Percentiles rank a stretch among this genome's conserved stretches.
phyloP scores from a whole-genome alignment of 2,888 invertebrate genomes.

The Amphiduros pacificus region DNA sequence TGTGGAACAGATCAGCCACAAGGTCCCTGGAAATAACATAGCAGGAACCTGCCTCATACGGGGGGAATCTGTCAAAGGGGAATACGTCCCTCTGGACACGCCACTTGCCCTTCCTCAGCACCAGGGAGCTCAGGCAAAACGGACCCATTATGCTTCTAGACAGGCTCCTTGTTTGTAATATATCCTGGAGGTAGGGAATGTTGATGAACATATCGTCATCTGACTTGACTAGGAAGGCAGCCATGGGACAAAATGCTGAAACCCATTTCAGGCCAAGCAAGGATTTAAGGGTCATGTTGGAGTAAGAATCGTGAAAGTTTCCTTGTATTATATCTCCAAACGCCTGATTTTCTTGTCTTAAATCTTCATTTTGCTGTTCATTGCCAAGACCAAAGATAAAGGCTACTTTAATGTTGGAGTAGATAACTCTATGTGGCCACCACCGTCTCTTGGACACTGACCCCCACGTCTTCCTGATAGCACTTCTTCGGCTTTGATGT shows the following conservation, averaged over 20 bases:
- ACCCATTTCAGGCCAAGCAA: constrained; percentile 31
- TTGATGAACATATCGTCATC: constrained; percentile 36
- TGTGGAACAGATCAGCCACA: constrained; percentile 21
- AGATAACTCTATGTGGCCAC: constrained; percentile 23
- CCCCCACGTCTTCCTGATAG: constrained; percentile 50
- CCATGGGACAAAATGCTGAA: constrained; percentile 21
- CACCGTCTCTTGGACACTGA: constrained; percentile 5
- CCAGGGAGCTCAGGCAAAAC: constrained; percentile 18
- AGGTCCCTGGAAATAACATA: constrained; percentile 31
- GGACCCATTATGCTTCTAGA: constrained; percentile 30
- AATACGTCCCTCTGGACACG: constrained; percentile 15
- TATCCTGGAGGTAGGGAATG: constrained; percentile 23
- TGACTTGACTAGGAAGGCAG: constrained; percentile 29
- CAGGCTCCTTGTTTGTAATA: constrained; percentile 12
- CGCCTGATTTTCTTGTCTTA: constrained; percentile 16
- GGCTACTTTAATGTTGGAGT: constrained; percentile 13
- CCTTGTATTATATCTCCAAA: constrained; percentile 29
- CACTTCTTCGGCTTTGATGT: constrained; percentile 62
- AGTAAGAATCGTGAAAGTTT: constrained; percentile 28
- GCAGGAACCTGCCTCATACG: constrained; percentile 30
- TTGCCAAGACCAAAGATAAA: constrained; percentile 27
- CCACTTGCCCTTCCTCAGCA: constrained; percentile 28
- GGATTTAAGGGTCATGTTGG: constrained; percentile 33
- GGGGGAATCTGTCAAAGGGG: constrained; percentile 29
- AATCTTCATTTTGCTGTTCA: constrained; percentile 7